These are phyloP conservation scores for Brotula barbata DNA, from an alignment of 2,797 vertebrate genomes.

Conservation along the genomic window DNA sequence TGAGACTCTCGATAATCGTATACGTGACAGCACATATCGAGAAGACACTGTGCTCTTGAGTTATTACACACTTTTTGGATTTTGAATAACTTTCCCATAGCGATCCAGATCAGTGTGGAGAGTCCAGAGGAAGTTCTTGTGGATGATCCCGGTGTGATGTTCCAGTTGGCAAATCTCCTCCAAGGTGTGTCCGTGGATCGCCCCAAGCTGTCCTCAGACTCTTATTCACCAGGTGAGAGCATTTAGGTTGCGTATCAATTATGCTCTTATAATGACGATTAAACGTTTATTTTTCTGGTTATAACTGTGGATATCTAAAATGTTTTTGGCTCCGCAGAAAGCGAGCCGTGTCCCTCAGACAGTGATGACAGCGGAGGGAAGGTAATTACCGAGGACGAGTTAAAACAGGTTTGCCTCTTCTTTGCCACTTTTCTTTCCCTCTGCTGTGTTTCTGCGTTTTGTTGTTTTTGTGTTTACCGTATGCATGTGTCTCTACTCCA, in stretches of 20 bases:
- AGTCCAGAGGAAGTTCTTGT: conserved; percentile 75
- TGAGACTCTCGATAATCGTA: no score
- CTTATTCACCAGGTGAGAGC: conserved; percentile 74
- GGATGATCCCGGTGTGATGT: conserved; percentile 78
- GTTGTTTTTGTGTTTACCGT: conserved; percentile 3
- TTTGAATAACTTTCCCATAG: conserved; percentile 52
- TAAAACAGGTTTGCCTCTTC: conserved; percentile 75
- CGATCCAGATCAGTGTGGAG: conserved; percentile 71
- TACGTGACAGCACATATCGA: no score
- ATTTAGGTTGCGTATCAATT: neutral
- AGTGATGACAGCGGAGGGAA: conserved; percentile 48
- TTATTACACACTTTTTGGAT: no score
- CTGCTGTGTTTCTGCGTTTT: neutral
- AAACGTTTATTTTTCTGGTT: no score
- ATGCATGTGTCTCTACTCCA: conserved; percentile 27
- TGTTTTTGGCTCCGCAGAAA: conserved; percentile 48
- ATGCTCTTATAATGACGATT: no score
- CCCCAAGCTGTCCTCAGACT: conserved; percentile 62
- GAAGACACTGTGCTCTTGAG: no score
- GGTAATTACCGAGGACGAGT: conserved; percentile 65
- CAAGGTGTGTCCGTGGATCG: conserved; percentile 80
- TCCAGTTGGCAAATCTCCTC: conserved; percentile 77
- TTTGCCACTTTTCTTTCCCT: neutral
- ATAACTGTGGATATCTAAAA: neutral
- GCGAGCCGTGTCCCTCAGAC: conserved; percentile 20